These are phyloP conservation scores for Nezara viridula DNA, from an alignment of 2,888 invertebrate species.

Conservation along the genomic window DNA sequence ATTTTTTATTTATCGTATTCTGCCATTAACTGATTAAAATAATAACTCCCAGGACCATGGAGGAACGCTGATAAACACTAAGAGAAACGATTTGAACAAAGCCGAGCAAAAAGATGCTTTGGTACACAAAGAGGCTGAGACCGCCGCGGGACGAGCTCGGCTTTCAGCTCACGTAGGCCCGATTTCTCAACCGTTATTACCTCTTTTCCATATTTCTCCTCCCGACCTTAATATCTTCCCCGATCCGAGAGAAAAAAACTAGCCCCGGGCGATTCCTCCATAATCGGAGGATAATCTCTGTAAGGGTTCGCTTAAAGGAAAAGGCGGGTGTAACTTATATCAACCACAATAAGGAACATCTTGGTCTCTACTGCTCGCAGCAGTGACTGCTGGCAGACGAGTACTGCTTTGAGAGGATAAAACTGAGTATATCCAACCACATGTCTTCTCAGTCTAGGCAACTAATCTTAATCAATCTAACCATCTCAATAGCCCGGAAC, in stretches of 20 bases:
- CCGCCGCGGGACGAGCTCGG: background rate
- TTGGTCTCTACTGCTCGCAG: no score
- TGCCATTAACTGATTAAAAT: no score
- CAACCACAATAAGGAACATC: background rate
- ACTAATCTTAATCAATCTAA: no score
- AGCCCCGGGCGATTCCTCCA: background rate
- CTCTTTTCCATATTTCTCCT: conserved; percentile 33
- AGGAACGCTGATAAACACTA: background rate
- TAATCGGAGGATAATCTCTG: no score
- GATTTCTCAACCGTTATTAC: conserved; percentile 36
- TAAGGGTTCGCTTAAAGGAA: background rate
- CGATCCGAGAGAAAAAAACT: background rate
- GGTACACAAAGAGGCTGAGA: background rate
- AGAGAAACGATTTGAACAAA: background rate
- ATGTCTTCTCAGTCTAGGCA: no score
- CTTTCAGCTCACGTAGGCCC: conserved; percentile 31
- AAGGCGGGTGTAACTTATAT: background rate
- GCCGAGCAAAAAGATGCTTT: background rate
- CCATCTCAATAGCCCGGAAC: no score
- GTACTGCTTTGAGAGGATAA: no score
- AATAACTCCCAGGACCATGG: no score
- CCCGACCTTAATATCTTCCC: background rate
- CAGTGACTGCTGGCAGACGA: no score
- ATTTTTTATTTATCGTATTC: no score
- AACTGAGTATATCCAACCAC: no score